Evolutionary conservation across 2,113 vertebrate species (phyloP), one percentile per base, ranked within the genome.

Genomic region (Todiramphus saurophagus): DNA sequence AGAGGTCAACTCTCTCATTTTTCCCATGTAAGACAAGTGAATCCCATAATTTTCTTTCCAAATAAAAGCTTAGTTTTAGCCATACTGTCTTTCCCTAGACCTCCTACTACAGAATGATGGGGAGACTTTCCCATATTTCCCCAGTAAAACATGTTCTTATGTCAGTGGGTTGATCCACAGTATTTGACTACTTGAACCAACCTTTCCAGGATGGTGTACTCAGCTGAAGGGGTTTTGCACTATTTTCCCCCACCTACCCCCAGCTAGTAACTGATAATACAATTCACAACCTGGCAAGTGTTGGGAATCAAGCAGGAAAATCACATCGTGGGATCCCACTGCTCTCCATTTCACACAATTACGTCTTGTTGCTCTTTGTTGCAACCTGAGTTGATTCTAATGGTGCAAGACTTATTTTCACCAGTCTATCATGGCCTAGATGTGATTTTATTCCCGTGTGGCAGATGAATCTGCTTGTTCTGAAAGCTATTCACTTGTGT

Each of bases 61-160:
- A n/a, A 69, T 12, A 48, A 63, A 78, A 50, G 4, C 39, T 78
- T 44, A 7, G 3, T 64, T 77, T 67, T 53, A 13, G 11, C 41
- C 48, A 13, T 7, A 15, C 6, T n/a, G 23, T 11, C 31, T 87
- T 79, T 15, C 23, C 8, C 43, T 37, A 27, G 10, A 9, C 2
- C 62, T 7, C 6, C 7, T 60, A 35, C 11, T 87, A 19, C 21
- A 30, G 20, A 55, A 51, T 0, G 2, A 80, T 24, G 10, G 0
- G 0, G 9, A 79, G 7, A 16, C 5, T 53, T 55, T 16, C 35
- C 11, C 4, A 4, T 44, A 56, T 75, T 67, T 50, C 16, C 27
- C 16, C 14, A 55, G 11, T 6, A 43, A 67, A 67, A 58, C 13
- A 46, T 18, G 5, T 41, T 83, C 59, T 35, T n/a, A 10, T n/a